Base-by-base conservation (phyloP, 2,113 vertebrate species). In the Podocnemis expansa region DNA sequence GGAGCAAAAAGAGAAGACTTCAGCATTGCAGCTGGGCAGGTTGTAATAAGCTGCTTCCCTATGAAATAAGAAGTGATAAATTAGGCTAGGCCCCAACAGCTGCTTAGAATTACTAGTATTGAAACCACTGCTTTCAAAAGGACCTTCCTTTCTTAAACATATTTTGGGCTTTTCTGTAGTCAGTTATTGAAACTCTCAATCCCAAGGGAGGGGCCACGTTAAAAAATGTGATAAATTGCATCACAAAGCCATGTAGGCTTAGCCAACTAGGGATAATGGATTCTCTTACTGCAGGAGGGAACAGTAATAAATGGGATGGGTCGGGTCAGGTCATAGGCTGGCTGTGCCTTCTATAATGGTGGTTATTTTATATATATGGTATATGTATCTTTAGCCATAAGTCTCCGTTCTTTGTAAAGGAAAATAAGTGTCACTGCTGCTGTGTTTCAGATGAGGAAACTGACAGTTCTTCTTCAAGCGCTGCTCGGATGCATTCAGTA, bases 21-120 rank as follows among this genome's bases (percentile, higher is more conserved):
- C 10, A 43, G 73, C 34, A 13, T 31, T 34, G 34, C 25, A 0
- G 3, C 29, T 45, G 76, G 52, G 27, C 0, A 0, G 17, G 2
- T 1, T 13, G 73, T 34, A 51, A 60, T 54, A 67, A 78, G 67
- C 78, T 34, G 6, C 55, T 31, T 10, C 80, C 34, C n/a, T 16
- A 1, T 27, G 34, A 38, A 14, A n/a, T 24, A 22, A 63, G 25
- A 12, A 17, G 10, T 19, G 34, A 21, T 51, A 76, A 45, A 38
- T 70, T 88, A 16, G 2, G 1, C 25, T 27, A 17, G 41, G n/a
- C 27, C 27, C 63, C 41, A 49, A 54, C 21, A 14, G 80, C 9
- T 25, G 45, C 31, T 29, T 49, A 79, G 49, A 11, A 25, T 22
- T 29, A 5, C 24, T 78, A 78, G 22, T 45, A 45, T 8, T 27